phyloP scores from a whole-genome alignment of 30 jellyfish, hydroid and myxozoan species.

The Pseudorhiza aurosa region DNA sequence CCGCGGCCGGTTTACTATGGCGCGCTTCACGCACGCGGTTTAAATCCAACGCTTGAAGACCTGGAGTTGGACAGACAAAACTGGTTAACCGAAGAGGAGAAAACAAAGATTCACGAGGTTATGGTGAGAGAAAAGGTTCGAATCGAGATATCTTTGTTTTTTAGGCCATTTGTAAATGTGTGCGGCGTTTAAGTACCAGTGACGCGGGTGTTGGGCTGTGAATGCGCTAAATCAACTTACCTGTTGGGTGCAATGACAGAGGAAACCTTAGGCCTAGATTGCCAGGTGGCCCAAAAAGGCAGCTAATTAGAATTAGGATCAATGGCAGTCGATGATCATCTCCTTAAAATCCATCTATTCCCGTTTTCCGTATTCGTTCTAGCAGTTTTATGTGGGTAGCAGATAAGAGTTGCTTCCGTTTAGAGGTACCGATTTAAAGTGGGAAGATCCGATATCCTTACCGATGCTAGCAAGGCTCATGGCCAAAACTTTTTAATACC shows the following conservation, averaged over 20 bases:
- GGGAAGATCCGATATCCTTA: too few relatives aligned
- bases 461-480: too few relatives aligned
- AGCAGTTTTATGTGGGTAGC: too few relatives aligned
- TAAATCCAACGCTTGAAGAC: constrained; percentile 78
- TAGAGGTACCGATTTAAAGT: too few relatives aligned
- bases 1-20: constrained; percentile 66
- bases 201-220: not conserved
- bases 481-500: too few relatives aligned
- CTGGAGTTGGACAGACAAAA: constrained; percentile 75
- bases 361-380: too few relatives aligned
- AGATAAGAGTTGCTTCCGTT: too few relatives aligned
- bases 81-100: constrained; percentile 86
- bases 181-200: constrained; percentile 39
- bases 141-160: not conserved
- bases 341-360: too few relatives aligned
- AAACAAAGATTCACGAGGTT: constrained; percentile 72
- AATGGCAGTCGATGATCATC: too few relatives aligned
- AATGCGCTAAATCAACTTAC: not conserved
- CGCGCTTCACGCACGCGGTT: constrained; percentile 59
- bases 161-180: not conserved
- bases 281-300: not conserved
- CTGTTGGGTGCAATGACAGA: constrained; percentile 31
- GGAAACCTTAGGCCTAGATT: not conserved
- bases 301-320: not conserved
- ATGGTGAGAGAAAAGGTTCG: constrained; percentile 84